Conservation (phyloP, 2,113 vertebrate species). For the Hemibagrus wyckioides region DNA sequence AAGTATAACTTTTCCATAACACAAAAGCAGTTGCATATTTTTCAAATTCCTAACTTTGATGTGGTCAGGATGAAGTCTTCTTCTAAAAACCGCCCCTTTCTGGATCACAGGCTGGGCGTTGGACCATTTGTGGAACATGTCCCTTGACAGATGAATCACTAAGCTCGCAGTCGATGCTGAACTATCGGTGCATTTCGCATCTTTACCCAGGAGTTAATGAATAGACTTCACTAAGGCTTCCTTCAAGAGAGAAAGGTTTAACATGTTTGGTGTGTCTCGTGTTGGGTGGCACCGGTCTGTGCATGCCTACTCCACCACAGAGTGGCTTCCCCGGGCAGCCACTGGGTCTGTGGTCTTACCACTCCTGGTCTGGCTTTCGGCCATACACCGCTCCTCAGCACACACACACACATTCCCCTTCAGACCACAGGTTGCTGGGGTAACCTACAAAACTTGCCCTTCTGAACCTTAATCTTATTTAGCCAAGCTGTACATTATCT, state of each 20-base stretch:
- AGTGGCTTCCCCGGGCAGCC: conserved; percentile 71
- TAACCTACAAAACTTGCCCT: conserved; percentile 31
- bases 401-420: neutral
- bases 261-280: conserved; percentile 6
- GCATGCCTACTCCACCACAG: conserved; percentile 68
- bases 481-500: conserved; percentile 20
- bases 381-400: conserved; percentile 65
- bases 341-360: conserved; percentile 72
- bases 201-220: neutral
- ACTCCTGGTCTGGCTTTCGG: conserved; percentile 71
- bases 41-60: conserved; percentile 41
- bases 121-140: conserved; percentile 4
- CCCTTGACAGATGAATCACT: conserved; percentile 18
- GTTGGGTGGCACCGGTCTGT: conserved; percentile 60
- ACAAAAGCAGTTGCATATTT: conserved; percentile 31
- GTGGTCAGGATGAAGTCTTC: conserved; percentile 22
- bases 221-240: neutral
- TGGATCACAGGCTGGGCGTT: conserved; percentile 28
- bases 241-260: neutral
- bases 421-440: neutral
- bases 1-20: conserved; percentile 49
- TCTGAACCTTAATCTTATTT: conserved; percentile 29
- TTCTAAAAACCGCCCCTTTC: conserved; percentile 24
- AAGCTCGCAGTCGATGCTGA: neutral
- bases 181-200: neutral